Evolutionary conservation across 2,113 vertebrate genomes (phyloP), one percentile per base, ranked within the genome.

Genomic region (Thunnus maccoyii): DNA sequence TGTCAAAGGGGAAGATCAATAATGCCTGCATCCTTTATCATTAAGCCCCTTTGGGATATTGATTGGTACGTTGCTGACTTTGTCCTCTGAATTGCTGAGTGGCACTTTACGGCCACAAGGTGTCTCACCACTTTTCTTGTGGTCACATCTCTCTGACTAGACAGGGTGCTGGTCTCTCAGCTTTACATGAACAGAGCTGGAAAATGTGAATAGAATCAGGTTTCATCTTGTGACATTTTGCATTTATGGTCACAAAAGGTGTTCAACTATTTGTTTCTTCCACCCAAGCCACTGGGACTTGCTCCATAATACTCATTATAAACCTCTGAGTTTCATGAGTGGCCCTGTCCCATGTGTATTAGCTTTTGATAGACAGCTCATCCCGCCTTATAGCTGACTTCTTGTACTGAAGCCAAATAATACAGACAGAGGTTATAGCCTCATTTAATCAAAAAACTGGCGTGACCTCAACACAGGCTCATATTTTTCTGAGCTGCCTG

Each of bases 81-180:
- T 70, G 73, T 84, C 77, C 67, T 72, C 62, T 58, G 74, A 52
- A 82, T 61, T 82, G 86, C 82, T 86, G 88, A 92, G 85, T 80
- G 89, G 87, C 78, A 82, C 89, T 91, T 77, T 82, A 41, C 18
- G 30, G 77, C 93, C 92, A 93, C 92, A 86, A 91, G 91, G 91
- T 90, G 91, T 89, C 92, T 86, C 88, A 78, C 61, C 79, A 60
- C 81, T 57, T 13, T 44, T 55, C 12, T 15, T 72, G 74, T 80
- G 84, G 84, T 69, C 41, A 22, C 65, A 16, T 16, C 30, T 69
- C 55, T 44, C 54, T 83, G 80, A 72, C 51, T 48, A 64, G 82
- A 77, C 76, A 58, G 13, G 57, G 48, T 44, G 52, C 46, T 75
- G 36, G 11, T 73, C 70, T n/a, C 41, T 68, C 6, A 32, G 27